Evolutionary conservation across 2,113 vertebrate genomes (phyloP).

Genomic region (Notothenia rossii): DNA sequence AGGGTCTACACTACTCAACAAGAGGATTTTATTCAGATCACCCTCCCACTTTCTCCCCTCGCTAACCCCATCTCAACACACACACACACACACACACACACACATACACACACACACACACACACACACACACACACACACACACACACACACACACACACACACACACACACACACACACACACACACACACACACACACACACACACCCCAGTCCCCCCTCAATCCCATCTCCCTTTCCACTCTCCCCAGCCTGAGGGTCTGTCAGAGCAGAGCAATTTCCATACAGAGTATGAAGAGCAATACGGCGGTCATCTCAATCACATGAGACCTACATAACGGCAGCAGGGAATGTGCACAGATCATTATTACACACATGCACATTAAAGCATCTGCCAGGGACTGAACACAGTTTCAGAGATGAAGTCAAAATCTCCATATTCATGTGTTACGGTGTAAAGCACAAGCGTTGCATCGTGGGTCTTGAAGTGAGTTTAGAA

Average conservation of each 20-base stretch:
- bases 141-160: not conserved
- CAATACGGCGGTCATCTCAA: not conserved
- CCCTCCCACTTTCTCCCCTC: slow-evolving; percentile 7
- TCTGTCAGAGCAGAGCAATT: slow-evolving; percentile 10
- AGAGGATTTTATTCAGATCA: slow-evolving; percentile 63
- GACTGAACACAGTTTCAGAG: not conserved
- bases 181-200: not conserved
- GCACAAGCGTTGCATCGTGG: not conserved
- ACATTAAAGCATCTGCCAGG: not conserved
- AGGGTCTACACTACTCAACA: slow-evolving; percentile 48
- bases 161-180: not conserved
- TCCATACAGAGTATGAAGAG: slow-evolving; percentile 9
- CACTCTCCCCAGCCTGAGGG: slow-evolving; percentile 13
- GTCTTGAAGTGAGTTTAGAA: not conserved
- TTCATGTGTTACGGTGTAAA: not conserved
- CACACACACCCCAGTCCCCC: not conserved
- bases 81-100: not conserved
- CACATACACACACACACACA: not conserved
- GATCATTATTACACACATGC: not conserved
- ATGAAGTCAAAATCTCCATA: not conserved
- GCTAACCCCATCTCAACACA: not conserved
- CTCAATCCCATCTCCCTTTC: slow-evolving; percentile 2
- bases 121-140: not conserved
- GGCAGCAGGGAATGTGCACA: not conserved
- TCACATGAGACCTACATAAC: not conserved